Base-by-base conservation (phyloP, 2,888 invertebrate genomes). In the Liopterus haemorrhoidalis region DNA sequence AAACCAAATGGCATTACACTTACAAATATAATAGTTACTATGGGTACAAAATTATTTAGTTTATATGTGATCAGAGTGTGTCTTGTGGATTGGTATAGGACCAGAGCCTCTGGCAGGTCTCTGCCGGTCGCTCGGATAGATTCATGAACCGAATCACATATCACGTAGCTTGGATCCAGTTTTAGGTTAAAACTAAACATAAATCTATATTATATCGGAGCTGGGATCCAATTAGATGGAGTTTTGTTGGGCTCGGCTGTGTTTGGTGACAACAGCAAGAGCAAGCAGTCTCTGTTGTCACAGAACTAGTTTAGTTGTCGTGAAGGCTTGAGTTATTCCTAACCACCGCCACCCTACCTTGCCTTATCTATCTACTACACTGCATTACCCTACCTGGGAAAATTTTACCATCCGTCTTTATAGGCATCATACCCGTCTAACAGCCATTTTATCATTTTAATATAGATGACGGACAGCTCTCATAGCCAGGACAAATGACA, bases 121-220 rank as follows among this genome's bases (percentile, higher is more conserved):
- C 20, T 19, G 6, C 32, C 4, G 15, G 32, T 32, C 5, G n/a
- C n/a, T n/a, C n/a, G n/a, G n/a, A n/a, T n/a, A 45, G 20, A 38
- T 39, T 45, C 39, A 39, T 27, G 31, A 33, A 32, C 27, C 30
- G 61, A 55, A 56, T 57, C 57, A 65, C 63, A 65, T 64, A 65
- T 65, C 64, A 65, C 60, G 53, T 50, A 24, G 25, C 37, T 25
- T 54, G 51, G 56, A 60, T 61, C 61, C 62, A 62, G 59, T 64
- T 64, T 61, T 61, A 57, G 56, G 54, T 60, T 56, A 62, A 64
- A 63, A 64, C 61, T 61, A 57, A 57, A 61, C 63, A 66, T 66
- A 66, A 66, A 66, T 66, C 64, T 64, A 64, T 65, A 66, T 66
- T 63, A 65, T 65, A 66, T 66, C 64, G 62, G 41, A 60, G 58